A percentile compares a stretch with the other conserved stretches of the same genome.
phyloP scores from a whole-genome alignment of 2,113 vertebrate genomes.

The Pomatorhinus ruficollis region DNA sequence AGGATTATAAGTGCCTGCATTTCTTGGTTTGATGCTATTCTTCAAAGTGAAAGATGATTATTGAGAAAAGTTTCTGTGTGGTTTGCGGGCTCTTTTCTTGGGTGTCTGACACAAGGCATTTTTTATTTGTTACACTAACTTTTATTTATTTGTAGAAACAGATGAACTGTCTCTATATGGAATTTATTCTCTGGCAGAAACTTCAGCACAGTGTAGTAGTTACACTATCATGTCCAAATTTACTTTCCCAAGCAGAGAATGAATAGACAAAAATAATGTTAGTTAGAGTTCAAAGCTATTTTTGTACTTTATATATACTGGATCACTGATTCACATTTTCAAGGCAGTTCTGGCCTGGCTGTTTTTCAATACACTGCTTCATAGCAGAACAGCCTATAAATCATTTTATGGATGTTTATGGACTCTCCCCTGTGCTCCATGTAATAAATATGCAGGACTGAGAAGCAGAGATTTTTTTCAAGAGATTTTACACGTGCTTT shows the following conservation, averaged over 20 bases:
- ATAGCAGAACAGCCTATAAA: background rate
- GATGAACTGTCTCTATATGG: background rate
- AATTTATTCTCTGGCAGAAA: background rate
- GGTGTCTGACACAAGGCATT: background rate
- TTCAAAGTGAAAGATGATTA: background rate
- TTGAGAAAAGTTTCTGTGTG: background rate
- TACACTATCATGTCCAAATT: background rate
- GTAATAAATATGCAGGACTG: background rate
- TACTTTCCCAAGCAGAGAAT: background rate
- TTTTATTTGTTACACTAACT: background rate
- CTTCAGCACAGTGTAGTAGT: background rate
- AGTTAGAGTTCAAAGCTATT: background rate
- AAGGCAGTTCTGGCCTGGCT: background rate
- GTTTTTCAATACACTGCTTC: background rate
- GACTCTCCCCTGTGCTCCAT: background rate
- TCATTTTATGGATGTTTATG: background rate
- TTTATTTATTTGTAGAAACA: background rate
- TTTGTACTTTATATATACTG: background rate
- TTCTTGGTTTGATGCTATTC: background rate
- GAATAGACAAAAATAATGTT: background rate
- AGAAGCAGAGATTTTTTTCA: background rate
- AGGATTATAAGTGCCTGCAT: background rate
- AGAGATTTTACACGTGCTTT: background rate
- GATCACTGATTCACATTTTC: background rate
- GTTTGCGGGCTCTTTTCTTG: background rate